Evolutionary conservation across 2,888 invertebrate species (phyloP), one percentile per base, ranked within the genome.

Genomic region (Tenthredo amoena): DNA sequence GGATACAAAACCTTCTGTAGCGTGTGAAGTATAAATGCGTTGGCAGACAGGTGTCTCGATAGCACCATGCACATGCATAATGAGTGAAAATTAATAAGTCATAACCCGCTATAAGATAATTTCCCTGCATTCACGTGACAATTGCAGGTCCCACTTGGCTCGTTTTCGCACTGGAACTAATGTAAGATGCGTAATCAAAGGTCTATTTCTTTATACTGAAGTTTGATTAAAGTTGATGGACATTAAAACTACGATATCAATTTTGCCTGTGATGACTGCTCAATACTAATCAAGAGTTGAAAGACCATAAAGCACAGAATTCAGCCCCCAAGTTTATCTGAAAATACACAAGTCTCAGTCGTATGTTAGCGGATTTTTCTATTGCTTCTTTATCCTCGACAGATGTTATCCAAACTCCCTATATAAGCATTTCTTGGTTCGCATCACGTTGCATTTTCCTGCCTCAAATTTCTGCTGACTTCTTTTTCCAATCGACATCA

Each of bases 91-190:
- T 62, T 10, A 62, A 21, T 62, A 26, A 68, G 31, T 68, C 68
- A 68, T 68, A 15, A 21, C 31, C 31, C 31, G 34, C 68, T 15
- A 68, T 68, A 68, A 68, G 68, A 68, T 68, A 68, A 68, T 68
- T 68, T 12, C 31, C 68, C 34, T 68, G 15, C 31, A 18, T 26
- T 34, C 31, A 15, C 68, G 68, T 68, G 68, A 34, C 4, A 68
- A 31, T 68, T 68, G 15, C 34, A 68, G 31, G 34, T 62, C 26
- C 21, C 62, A 62, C 62, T 62, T 26, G 62, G 26, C 26, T 62
- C 62, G 9, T 26, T 26, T 26, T 62, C 26, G n/a, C 55, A 55
- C 62, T 21, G 9, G 10, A 21, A 9, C 21, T 26, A 4, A n/a
- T 18, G 2, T 26, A 15, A 21, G 50, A 50, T 62, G 10, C 26